phyloP scores from a whole-genome alignment of 2,888 invertebrate species.

The Gryllus longicercus region DNA sequence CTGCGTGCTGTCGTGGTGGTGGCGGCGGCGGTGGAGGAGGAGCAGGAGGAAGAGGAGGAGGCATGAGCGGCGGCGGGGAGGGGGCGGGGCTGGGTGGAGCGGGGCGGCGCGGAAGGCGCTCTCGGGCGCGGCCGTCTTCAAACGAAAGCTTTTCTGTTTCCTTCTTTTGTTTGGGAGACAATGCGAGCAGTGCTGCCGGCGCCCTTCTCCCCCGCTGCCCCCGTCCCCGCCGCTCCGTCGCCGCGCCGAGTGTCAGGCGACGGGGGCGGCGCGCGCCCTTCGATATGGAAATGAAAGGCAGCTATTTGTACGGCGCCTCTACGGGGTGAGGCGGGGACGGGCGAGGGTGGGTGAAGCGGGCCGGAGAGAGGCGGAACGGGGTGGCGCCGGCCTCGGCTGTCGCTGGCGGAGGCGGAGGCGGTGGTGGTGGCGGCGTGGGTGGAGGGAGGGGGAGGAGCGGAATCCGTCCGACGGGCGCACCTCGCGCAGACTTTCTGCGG shows the following conservation, averaged over 20 bases:
- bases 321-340: not conserved
- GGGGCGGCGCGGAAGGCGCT: not conserved
- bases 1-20: not conserved
- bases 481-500: not conserved
- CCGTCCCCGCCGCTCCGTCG: not conserved
- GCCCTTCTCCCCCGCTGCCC: not conserved
- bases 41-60: too few species aligned
- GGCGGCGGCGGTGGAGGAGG: not conserved
- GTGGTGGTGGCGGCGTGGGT: not conserved
- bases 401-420: not conserved
- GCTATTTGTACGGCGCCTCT: not conserved
- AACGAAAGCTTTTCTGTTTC: slow-evolving; percentile 10
- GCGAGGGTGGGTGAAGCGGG: not conserved
- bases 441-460: too few species aligned
- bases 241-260: not conserved
- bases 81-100: not conserved
- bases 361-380: not conserved
- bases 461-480: not conserved
- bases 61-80: not conserved
- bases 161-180: not conserved
- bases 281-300: slow-evolving; percentile 2
- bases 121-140: slow-evolving; percentile 11
- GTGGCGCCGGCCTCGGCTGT: not conserved
- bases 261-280: slow-evolving; percentile 11
- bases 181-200: slow-evolving; percentile 1